phyloP scores from a whole-genome alignment of 2,113 vertebrate species.

The Halichoerus grypus region DNA sequence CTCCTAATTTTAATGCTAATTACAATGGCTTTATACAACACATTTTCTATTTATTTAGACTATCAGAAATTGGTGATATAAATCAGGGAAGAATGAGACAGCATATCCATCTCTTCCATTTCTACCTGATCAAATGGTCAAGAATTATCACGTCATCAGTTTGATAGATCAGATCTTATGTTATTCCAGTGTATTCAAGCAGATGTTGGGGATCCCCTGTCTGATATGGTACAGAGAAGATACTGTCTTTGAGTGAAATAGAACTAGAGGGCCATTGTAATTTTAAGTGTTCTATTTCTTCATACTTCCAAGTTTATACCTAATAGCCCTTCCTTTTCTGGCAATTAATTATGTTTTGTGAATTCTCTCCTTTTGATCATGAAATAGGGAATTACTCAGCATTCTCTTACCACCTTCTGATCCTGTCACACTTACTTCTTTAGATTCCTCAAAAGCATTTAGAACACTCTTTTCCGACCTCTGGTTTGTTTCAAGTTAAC shows the following conservation, averaged over 20 bases:
- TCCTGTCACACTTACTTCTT: neutral
- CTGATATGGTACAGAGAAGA: neutral
- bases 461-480: neutral
- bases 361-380: neutral
- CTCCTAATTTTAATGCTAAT: neutral
- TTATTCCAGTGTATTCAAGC: neutral
- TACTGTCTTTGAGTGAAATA: neutral
- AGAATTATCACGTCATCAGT: neutral
- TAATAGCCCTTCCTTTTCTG: neutral
- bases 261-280: neutral
- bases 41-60: neutral
- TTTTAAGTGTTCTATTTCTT: neutral
- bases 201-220: neutral
- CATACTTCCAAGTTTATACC: neutral
- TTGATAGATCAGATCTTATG: neutral
- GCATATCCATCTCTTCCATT: neutral
- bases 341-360: neutral
- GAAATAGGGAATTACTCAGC: neutral
- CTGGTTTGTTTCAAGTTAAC: neutral
- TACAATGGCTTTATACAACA: neutral
- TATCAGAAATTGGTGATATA: neutral
- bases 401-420: neutral
- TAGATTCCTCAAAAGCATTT: neutral
- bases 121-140: neutral
- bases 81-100: neutral